Base-by-base conservation (phyloP, 2,113 vertebrate genomes). In the Syrrhaptes paradoxus region DNA sequence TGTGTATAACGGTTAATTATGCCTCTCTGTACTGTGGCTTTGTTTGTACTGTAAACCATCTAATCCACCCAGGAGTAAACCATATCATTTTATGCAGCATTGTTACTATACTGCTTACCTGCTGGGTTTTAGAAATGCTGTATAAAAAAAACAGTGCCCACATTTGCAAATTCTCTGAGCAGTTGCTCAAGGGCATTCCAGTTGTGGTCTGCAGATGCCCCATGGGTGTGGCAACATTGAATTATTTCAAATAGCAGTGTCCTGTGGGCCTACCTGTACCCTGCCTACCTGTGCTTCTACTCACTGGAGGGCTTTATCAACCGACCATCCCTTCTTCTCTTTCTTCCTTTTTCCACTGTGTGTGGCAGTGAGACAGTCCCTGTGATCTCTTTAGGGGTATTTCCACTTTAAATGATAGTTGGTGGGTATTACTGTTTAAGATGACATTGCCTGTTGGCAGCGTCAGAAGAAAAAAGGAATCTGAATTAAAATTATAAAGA, bases 41-140 rank as follows among this genome's bases (percentile, higher is more conserved):
- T 93, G 87, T 95, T 92, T 94, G 95, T 96, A 97, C 97, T 97
- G 95, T 97, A 97, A 97, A 92, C 83, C 84, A 89, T 96, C 94
- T 95, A 55, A 85, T 94, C 94, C 75, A 90, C 84, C 93, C 95
- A 92, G 96, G 94, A 97, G 92, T 63, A 95, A 94, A 92, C 86
- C 77, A 74, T 77, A 93, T 87, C 71, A 89, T 65, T 80, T 89
- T 77, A 74, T 79, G 88, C 94, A 88, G 93, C 48, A 38, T 48
- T 90, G 70, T 66, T 90, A 7, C 81, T 95, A 75, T 63, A 63
- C 96, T 95, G 94, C 90, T 97, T 38, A 80, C 81, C 94, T 91
- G 80, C 45, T 90, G 96, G 88, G 87, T 87, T 92, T 96, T 94
- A 94, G 91, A 90, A 88, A 87, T 57, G 79, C 96, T 89, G 75